Conservation (phyloP, 1,140 invertebrate species). For the Probaryconus sp. region DNA sequence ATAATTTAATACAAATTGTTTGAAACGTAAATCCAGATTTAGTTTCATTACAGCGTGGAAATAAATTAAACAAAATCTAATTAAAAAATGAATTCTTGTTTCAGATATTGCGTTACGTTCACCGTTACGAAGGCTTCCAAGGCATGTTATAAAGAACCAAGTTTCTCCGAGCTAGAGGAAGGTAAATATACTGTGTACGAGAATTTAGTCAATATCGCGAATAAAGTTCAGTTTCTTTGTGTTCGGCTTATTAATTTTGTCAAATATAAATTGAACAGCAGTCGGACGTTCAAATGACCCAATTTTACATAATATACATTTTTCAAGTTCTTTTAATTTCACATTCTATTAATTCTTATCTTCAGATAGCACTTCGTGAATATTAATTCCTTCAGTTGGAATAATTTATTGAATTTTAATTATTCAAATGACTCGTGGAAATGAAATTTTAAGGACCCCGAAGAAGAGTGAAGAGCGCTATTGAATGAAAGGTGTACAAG, state of each 20-base stretch:
- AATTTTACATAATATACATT: not conserved
- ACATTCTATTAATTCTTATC: too few species aligned
- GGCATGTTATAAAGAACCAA: slow-evolving; percentile 85
- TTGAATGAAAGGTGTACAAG: too few species aligned
- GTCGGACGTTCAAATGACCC: not conserved
- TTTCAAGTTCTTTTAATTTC: too few species aligned
- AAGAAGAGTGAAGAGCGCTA: too few species aligned
- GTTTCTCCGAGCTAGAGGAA: slow-evolving; percentile 84
- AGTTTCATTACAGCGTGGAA: not conserved
- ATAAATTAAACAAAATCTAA: slow-evolving; percentile 10
- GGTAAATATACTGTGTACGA: slow-evolving; percentile 78
- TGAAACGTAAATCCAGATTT: too few species aligned
- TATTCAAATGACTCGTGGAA: too few species aligned
- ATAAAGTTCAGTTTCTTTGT: slow-evolving; percentile 25
- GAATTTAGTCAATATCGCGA: slow-evolving; percentile 43
- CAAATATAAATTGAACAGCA: slow-evolving; percentile 5
- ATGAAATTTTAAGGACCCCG: too few species aligned
- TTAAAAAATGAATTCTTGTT: slow-evolving; percentile 72
- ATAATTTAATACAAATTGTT: too few species aligned
- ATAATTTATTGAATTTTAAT: too few species aligned
- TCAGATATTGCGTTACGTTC: slow-evolving; percentile 90
- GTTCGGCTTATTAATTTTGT: slow-evolving; percentile 38
- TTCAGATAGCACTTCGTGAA: too few species aligned
- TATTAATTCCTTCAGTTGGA: too few species aligned
- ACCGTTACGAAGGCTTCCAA: slow-evolving; percentile 89